Evolutionary conservation across 2,888 invertebrate genomes (phyloP).

Genomic region (Anoncus sp.): DNA sequence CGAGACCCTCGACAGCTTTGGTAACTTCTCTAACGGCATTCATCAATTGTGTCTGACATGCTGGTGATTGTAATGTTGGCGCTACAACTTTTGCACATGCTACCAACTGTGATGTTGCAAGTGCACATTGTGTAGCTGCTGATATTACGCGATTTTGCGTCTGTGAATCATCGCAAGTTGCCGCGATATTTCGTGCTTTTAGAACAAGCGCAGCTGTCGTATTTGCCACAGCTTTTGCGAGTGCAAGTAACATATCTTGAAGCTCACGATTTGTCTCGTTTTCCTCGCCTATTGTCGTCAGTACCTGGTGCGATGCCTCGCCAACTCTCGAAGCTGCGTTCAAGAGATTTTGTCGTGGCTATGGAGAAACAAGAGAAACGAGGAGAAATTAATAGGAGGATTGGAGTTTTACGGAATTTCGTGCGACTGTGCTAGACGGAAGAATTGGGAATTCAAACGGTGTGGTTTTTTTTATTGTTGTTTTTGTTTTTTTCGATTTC

Average conservation of each 20-base stretch:
- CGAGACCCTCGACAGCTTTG: constrained; percentile 94
- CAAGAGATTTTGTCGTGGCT: constrained; percentile 96
- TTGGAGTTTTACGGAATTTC: no score
- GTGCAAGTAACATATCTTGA: constrained; percentile 94
- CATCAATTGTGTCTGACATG: constrained; percentile 95
- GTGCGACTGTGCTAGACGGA: no score
- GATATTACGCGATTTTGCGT: constrained; percentile 96
- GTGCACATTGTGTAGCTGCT: constrained; percentile 98
- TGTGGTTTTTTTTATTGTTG: no score
- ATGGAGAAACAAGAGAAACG: constrained; percentile 59
- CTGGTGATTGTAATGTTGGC: constrained; percentile 91
- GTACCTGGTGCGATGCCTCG: constrained; percentile 97
- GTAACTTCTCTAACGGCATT: constrained; percentile 97
- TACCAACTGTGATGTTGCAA: constrained; percentile 98
- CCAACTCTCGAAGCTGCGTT: constrained; percentile 98
- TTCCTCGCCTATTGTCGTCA: constrained; percentile 96
- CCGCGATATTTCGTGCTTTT: constrained; percentile 98
- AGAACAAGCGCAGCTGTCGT: constrained; percentile 98
- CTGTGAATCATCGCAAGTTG: constrained; percentile 92
- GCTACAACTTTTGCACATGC: constrained; percentile 98
- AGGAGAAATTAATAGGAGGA: neutral
- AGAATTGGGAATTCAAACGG: no score
- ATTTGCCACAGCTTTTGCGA: constrained; percentile 99
- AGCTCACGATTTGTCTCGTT: constrained; percentile 93
- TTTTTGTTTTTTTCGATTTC: no score